Evolutionary conservation across 2,888 invertebrate species (phyloP).

Genomic region (Lasioglossum malachurum): DNA sequence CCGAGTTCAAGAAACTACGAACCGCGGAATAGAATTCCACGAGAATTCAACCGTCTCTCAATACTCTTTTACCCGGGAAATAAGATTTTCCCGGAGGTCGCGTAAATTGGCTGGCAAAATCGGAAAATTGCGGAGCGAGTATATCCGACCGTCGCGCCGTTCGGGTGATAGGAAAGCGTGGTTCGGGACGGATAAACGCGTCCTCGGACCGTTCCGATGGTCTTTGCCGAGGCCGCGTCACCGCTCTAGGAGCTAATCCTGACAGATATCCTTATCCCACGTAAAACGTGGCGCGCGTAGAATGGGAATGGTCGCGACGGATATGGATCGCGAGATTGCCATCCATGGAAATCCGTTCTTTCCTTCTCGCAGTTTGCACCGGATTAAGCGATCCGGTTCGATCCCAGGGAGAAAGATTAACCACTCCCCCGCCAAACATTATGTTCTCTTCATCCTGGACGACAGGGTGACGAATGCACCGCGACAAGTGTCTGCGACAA

Average conservation of each 20-base stretch:
- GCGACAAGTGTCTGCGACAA: not conserved
- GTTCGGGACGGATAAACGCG: not conserved
- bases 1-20: not conserved
- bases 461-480: not conserved
- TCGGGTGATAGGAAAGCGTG: not conserved
- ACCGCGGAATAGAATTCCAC: not conserved
- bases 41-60: not conserved
- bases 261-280: slow-evolving; percentile 14
- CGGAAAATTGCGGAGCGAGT: not conserved
- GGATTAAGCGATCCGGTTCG: not conserved
- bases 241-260: slow-evolving; percentile 10
- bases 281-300: not conserved
- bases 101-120: not conserved
- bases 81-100: not conserved
- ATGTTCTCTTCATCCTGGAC: not conserved
- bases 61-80: not conserved
- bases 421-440: not conserved
- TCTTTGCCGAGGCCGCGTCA: not conserved
- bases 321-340: slow-evolving; percentile 14
- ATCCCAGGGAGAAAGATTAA: not conserved
- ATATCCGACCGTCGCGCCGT: not conserved
- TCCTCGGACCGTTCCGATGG: not conserved
- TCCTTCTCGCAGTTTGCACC: not conserved
- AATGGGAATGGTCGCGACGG: not conserved
- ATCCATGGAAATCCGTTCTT: not conserved